Evolutionary conservation across 2,113 vertebrate species (phyloP), one percentile per base, ranked within the genome.

Genomic region (Aphyosemion australe): DNA sequence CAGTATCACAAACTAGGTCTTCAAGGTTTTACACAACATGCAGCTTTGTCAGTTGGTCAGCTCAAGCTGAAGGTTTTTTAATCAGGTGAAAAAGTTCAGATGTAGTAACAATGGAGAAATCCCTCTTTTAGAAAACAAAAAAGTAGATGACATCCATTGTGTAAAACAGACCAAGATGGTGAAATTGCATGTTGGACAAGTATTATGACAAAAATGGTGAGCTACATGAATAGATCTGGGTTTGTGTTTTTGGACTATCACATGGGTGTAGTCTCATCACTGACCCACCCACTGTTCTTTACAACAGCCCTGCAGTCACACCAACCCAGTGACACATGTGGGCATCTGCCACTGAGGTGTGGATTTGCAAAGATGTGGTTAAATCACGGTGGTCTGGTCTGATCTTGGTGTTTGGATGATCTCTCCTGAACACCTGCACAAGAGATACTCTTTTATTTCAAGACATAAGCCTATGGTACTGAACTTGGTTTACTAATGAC

Each of bases 221-320:
- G 6, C 34, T 37, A 37, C 9, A 37, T 37, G 34, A 37, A 37
- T 1, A 37, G 34, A 37, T 7, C 34, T 37, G 34, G 34, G 7
- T 37, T 37, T 37, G 6, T 10, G 6, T 8, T 48, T 55, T 65
- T n/a, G 42, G 58, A 41, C 46, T 45, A 45, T 72, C 43, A 61
- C 67, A 26, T 5, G 18, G 67, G 64, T 78, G 82, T 79, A 52
- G 72, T 45, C 63, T 60, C 43, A 12, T 19, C 67, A 15, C 46
- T 64, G 48, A 61, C 52, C 60, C 53, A 2, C 26, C 72, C 49
- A 69, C 55, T 8, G 6, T 61, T 52, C 52, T 66, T 71, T 11
- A 53, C 49, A 69, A 62, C 78, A 76, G 37, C 68, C 34, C 46
- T 65, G 31, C 39, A 4, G 56, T 88, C 82, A 65, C 85, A 85